Percentiles rank a stretch among this genome's conserved stretches.
Evolutionary conservation across 1,140 invertebrate species (phyloP).

Genomic region (Drosophila gunungcola): DNA sequence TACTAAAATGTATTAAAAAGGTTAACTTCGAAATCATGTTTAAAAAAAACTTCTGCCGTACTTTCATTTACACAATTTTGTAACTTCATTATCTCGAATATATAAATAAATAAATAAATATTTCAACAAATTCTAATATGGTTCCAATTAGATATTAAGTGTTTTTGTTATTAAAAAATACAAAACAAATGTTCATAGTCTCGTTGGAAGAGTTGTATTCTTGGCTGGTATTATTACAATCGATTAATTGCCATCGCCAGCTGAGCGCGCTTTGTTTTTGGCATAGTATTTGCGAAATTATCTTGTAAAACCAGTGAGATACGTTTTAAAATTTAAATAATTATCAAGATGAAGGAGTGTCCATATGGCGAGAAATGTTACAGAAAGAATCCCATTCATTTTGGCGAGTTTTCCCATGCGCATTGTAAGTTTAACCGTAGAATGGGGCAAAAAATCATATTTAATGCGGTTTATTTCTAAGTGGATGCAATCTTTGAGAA

Average conservation of each 20-base stretch:
- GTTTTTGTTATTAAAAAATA: too few species aligned
- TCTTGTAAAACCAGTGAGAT: neutral
- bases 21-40: too few species aligned
- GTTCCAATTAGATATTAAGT: too few species aligned
- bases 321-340: neutral
- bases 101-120: too few species aligned
- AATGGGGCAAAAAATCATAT: constrained; percentile 6
- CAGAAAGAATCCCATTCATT: constrained; percentile 92
- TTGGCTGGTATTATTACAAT: constrained; percentile 9
- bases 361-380: constrained; percentile 91
- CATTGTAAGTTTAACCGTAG: constrained; percentile 87
- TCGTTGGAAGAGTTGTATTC: neutral
- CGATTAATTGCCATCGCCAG: constrained; percentile 7
- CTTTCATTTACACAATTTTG: too few species aligned
- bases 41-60: too few species aligned
- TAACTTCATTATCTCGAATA: too few species aligned
- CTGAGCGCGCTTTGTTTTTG: constrained; percentile 44
- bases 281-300: constrained; percentile 20
- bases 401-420: constrained; percentile 91
- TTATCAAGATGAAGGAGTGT: constrained; percentile 85
- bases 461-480: constrained; percentile 76
- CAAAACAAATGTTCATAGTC: too few species aligned
- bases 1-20: too few species aligned
- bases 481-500: constrained; percentile 86
- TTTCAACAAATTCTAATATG: too few species aligned